phyloP scores from a whole-genome alignment of 1,140 invertebrate genomes.

The Coptotermes formosanus region DNA sequence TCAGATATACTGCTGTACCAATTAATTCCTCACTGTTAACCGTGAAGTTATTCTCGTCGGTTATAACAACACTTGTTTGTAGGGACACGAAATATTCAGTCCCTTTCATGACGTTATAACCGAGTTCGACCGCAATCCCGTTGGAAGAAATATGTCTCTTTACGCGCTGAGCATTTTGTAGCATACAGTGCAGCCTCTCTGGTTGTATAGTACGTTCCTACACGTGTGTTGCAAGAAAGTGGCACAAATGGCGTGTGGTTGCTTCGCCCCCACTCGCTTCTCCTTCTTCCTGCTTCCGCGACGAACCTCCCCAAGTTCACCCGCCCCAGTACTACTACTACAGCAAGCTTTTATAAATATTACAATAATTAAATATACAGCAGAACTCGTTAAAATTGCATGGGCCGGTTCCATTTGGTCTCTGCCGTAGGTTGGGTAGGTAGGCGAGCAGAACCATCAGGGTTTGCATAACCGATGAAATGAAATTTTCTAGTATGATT shows the following conservation, averaged over 20 bases:
- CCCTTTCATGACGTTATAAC: no score
- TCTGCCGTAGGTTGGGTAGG: background rate
- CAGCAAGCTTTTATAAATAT: conserved; percentile 37
- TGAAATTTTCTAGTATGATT: conserved; percentile 29
- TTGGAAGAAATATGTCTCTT: no score
- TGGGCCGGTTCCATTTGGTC: conserved; percentile 34
- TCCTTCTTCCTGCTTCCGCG: conserved; percentile 18
- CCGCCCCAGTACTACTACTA: background rate
- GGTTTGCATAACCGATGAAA: conserved; percentile 28
- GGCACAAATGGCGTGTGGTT: background rate
- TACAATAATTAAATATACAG: conserved; percentile 38
- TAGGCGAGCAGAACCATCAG: no score
- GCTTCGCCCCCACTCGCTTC: background rate
- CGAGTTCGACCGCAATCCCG: no score
- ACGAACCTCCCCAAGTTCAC: conserved; percentile 28
- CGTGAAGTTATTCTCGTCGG: no score
- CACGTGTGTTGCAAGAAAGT: background rate
- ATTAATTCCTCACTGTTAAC: no score
- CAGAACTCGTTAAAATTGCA: conserved; percentile 37
- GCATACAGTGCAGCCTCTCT: no score
- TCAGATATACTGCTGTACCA: no score
- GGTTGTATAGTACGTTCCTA: background rate
- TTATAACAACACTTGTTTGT: no score
- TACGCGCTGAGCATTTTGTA: no score
- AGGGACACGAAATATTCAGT: no score